Percentiles rank a stretch among this genome's conserved stretches.
Conservation (phyloP, 2,888 invertebrate species). For the Eristalis arbustorum region DNA sequence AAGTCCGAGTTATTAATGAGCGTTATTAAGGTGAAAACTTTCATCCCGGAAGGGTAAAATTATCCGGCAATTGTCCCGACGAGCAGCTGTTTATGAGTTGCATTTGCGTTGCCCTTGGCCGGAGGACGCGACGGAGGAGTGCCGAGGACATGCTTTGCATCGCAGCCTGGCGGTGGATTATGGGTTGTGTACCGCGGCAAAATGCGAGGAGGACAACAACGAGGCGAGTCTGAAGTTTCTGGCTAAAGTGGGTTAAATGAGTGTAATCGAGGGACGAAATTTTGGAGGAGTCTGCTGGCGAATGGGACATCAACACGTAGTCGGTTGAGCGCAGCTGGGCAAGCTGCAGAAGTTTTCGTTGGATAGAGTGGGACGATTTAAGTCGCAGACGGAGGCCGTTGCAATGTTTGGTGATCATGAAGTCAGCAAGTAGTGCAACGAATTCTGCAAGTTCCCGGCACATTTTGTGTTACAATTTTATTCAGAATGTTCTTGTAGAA, state of each 20-base stretch:
- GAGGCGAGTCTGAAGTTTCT: neutral
- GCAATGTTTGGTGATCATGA: too few species aligned
- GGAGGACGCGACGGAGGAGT: neutral
- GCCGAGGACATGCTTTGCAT: neutral
- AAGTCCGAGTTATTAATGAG: slow-evolving; percentile 58
- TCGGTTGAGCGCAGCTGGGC: neutral
- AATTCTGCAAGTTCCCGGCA: too few species aligned
- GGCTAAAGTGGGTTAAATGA: neutral
- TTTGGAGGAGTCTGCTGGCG: neutral
- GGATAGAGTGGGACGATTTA: too few species aligned
- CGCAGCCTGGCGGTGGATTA: neutral
- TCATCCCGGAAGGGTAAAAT: slow-evolving; percentile 43
- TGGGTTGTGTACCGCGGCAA: neutral
- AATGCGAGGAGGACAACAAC: too few species aligned
- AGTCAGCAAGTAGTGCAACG: too few species aligned
- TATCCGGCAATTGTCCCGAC: slow-evolving; percentile 35
- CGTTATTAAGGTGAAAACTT: slow-evolving; percentile 55
- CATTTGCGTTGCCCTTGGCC: slow-evolving; percentile 24
- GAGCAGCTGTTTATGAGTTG: slow-evolving; percentile 33
- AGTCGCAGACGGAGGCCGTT: too few species aligned
- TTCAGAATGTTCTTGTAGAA: too few species aligned
- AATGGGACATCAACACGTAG: neutral
- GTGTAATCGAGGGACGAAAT: neutral
- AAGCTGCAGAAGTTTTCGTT: too few species aligned
- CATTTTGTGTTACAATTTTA: too few species aligned